Conservation (phyloP, 2,888 invertebrate species). For the Eupithecia insigniata region DNA sequence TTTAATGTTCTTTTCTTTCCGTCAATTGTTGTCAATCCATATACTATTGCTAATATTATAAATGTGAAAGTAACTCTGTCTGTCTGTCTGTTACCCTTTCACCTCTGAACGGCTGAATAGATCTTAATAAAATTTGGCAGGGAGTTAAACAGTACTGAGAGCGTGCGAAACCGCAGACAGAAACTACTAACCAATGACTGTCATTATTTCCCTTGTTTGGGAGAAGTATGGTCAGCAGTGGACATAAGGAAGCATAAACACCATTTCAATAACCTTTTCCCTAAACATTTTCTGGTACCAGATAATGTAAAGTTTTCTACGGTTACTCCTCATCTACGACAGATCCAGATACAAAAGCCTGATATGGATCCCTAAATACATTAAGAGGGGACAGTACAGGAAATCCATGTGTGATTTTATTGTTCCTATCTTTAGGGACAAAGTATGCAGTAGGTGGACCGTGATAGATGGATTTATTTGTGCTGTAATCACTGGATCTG, state of each 20-base stretch:
- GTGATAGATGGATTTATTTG: slow-evolving; percentile 45
- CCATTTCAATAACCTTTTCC: neutral
- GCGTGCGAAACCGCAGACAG: too few species aligned
- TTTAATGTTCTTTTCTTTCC: neutral
- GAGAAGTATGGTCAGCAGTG: too few species aligned
- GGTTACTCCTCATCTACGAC: slow-evolving; percentile 20
- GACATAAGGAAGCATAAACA: neutral
- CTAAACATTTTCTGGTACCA: neutral
- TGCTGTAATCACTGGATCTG: slow-evolving; percentile 27
- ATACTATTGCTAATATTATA: too few species aligned
- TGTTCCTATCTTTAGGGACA: slow-evolving; percentile 47
- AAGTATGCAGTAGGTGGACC: slow-evolving; percentile 44
- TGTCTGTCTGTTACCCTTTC: too few species aligned
- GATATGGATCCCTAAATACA: slow-evolving; percentile 50
- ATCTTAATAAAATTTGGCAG: too few species aligned
- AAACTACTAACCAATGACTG: too few species aligned
- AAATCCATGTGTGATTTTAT: slow-evolving; percentile 49
- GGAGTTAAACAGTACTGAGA: too few species aligned
- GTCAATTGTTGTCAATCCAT: neutral
- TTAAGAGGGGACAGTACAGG: slow-evolving; percentile 48
- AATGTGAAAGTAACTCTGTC: too few species aligned
- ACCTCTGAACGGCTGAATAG: too few species aligned
- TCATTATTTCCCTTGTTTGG: too few species aligned
- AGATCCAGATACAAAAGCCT: slow-evolving; percentile 46
- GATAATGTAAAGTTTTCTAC: neutral